Base-by-base conservation (phyloP, 2,888 invertebrate species). In the Lomographa bimaculata region DNA sequence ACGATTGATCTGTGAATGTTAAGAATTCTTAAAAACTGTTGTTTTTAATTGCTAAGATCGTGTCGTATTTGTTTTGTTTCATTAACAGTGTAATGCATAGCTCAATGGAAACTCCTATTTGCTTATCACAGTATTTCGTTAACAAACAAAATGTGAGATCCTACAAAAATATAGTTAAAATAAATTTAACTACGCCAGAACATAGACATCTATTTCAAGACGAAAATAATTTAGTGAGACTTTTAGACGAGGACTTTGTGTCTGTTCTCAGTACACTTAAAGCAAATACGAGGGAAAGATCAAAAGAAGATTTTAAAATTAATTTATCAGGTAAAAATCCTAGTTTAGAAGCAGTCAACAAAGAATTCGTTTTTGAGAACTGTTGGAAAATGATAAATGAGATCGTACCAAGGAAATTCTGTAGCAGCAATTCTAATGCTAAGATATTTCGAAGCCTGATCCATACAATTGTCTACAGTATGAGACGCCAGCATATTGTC, bases 81-180 rank as follows among this genome's bases (percentile, higher is more conserved):
- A n/a, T n/a, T n/a, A 4, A 14, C 4, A 14, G 3, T 3, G 4
- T 14, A 14, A 14, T 4, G 14, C 14, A 3, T 14, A 14, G n/a
- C n/a, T 14, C 14, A 30, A 77, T 84, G 78, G 68, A 71, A 28
- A 40, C 20, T 5, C 64, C 72, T 0, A 38, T 79, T 36, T 83
- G 82, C 58, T 59, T 80, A 41, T 74, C 85, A 1, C 70, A 79
- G 45, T 63, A 73, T 50, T 87, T 87, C 52, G 64, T 71, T 2
- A 83, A 85, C 56, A 89, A 86, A 60, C 79, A 82, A 60, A 83
- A 86, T 57, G 61, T 83, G 19, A 64, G 89, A 37, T 82, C 84
- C 1, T 78, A 68, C 47, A 58, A 54, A 33, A 83, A 81, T 57
- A 53, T 82, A 50, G 6, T 26, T 5, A 40, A 28, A 7, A 16